These are phyloP conservation scores for Abrostola triplasia DNA, from an alignment of 2,888 invertebrate species.

Conservation along the genomic window DNA sequence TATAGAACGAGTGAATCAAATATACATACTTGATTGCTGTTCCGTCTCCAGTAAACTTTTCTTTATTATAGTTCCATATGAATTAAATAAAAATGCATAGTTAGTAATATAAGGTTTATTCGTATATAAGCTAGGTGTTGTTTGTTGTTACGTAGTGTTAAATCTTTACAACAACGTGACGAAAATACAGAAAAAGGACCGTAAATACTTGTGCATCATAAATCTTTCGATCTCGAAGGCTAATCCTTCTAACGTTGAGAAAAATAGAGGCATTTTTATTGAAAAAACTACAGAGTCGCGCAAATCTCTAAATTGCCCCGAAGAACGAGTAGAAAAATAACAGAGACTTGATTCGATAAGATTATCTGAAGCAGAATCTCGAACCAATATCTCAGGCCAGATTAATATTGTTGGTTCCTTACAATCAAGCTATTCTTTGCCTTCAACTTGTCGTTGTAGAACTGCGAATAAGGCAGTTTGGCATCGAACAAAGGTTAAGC, in stretches of 20 bases:
- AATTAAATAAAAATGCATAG: too few relatives aligned
- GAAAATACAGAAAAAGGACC: conserved; percentile 26
- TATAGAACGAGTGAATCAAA: too few relatives aligned
- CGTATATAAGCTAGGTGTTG: not conserved
- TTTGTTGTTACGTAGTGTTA: conserved; percentile 1
- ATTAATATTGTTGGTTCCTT: not conserved
- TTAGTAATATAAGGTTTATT: too few relatives aligned
- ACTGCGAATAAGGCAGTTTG: not conserved
- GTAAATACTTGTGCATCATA: conserved; percentile 37
- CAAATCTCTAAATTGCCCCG: too few relatives aligned
- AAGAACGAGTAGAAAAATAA: too few relatives aligned
- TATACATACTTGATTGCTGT: too few relatives aligned
- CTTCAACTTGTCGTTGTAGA: not conserved
- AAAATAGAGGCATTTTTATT: conserved; percentile 11
- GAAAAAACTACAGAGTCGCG: conserved; percentile 2
- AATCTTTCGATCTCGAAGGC: conserved; percentile 29
- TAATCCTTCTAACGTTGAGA: conserved; percentile 11
- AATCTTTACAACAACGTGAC: conserved; percentile 17
- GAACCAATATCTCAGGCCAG: too few relatives aligned
- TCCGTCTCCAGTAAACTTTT: too few relatives aligned
- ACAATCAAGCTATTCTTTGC: not conserved
- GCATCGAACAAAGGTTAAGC: not conserved
- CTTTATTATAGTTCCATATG: too few relatives aligned
- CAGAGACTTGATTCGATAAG: too few relatives aligned
- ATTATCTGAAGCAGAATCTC: too few relatives aligned